Evolutionary conservation across 2,797 vertebrate genomes (phyloP).

Genomic region (Champsocephalus gunnari): DNA sequence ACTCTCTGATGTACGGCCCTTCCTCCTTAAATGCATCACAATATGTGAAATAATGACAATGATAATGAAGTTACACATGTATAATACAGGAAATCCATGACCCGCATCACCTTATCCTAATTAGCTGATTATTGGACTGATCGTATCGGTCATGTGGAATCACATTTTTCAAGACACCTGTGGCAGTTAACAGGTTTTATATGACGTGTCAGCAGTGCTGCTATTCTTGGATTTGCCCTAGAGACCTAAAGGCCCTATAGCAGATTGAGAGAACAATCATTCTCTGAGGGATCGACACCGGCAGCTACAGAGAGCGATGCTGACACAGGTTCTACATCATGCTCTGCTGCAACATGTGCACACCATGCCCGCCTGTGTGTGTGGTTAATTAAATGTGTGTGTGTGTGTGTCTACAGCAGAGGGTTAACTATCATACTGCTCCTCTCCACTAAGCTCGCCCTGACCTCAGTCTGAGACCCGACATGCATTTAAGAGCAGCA

Average conservation of each 20-base stretch:
- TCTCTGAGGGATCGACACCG: constrained; percentile 17
- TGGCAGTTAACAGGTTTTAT: constrained; percentile 10
- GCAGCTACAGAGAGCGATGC: constrained; percentile 32
- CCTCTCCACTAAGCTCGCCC: constrained; percentile 45
- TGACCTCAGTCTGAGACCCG: constrained; percentile 53
- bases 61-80: no score
- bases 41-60: no score
- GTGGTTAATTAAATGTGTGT: neutral
- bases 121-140: constrained; percentile 17
- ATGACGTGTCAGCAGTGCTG: constrained; percentile 27
- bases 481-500: constrained; percentile 52
- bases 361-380: constrained; percentile 11
- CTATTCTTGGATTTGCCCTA: constrained; percentile 26
- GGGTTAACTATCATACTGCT: constrained; percentile 53
- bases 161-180: neutral
- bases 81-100: constrained; percentile 9
- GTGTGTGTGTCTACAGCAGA: constrained; percentile 24
- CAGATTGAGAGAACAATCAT: constrained; percentile 29
- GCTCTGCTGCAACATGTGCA: neutral
- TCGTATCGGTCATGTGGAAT: neutral
- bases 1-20: no score
- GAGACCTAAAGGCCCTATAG: constrained; percentile 23
- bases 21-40: constrained; percentile 11
- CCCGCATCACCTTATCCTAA: neutral
- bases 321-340: constrained; percentile 38